A percentile compares a stretch with the other conserved stretches of the same genome.
Conservation (phyloP, 2,888 invertebrate species). For the Rotaria socialis region DNA sequence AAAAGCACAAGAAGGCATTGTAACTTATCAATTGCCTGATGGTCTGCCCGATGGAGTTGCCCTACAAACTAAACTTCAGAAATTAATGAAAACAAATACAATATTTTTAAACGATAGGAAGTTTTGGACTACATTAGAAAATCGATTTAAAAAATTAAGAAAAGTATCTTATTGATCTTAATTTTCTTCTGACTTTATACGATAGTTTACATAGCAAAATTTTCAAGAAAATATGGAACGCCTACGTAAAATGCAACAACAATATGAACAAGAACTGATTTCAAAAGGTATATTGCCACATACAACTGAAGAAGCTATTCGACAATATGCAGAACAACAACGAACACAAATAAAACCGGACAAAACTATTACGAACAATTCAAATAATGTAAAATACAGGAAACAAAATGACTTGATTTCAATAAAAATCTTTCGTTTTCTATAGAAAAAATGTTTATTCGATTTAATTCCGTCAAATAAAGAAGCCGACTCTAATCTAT, state of each 20-base stretch:
- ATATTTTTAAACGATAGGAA: slow-evolving; percentile 11
- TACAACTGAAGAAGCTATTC: slow-evolving; percentile 16
- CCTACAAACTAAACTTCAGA: slow-evolving; percentile 9
- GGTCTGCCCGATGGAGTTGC: background rate
- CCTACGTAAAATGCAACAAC: background rate
- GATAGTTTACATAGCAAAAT: background rate
- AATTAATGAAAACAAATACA: slow-evolving; percentile 22
- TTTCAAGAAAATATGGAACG: slow-evolving; percentile 10
- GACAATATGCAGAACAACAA: slow-evolving; percentile 4
- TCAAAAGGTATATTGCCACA: background rate
- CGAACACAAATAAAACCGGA: background rate
- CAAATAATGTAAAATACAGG: background rate
- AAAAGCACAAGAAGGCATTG: slow-evolving; percentile 6
- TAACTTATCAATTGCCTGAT: slow-evolving; percentile 31
- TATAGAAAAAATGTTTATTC: background rate
- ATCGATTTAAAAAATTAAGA: background rate
- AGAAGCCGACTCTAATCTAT: background rate
- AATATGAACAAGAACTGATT: slow-evolving; percentile 19
- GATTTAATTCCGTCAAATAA: background rate
- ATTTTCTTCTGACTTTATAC: too few relatives aligned
- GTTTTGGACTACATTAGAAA: slow-evolving; percentile 20
- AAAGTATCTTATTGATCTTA: background rate
- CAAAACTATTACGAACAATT: background rate
- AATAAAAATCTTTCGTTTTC: background rate
- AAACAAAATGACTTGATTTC: background rate